phyloP scores from a whole-genome alignment of 2,888 invertebrate genomes.

The Luperina nickerlii region DNA sequence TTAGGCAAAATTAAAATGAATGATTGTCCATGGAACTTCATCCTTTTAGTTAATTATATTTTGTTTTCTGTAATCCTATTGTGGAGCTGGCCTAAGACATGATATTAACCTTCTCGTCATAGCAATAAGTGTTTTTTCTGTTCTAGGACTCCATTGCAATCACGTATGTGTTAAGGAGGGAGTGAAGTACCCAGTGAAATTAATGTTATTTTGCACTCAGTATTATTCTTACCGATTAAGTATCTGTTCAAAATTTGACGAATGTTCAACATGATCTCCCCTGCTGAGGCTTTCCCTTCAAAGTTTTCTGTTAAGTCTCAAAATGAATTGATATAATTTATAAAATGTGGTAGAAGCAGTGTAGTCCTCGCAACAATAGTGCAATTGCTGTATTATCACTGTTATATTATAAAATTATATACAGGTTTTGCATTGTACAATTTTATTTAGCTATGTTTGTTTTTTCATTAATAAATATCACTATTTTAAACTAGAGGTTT shows the following conservation, averaged over 20 bases:
- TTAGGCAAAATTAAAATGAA: slow-evolving; percentile 75
- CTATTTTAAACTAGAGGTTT: slow-evolving; percentile 85
- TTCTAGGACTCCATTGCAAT: slow-evolving; percentile 80
- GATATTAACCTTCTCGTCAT: slow-evolving; percentile 79
- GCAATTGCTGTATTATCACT: slow-evolving; percentile 86
- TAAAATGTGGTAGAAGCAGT: slow-evolving; percentile 84
- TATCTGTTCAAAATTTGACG: slow-evolving; percentile 82
- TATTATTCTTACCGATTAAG: slow-evolving; percentile 85
- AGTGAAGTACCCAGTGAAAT: slow-evolving; percentile 84
- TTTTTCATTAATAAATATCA: slow-evolving; percentile 89
- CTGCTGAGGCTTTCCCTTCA: slow-evolving; percentile 82
- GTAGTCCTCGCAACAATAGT: slow-evolving; percentile 90
- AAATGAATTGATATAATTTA: slow-evolving; percentile 81
- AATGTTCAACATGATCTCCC: slow-evolving; percentile 83
- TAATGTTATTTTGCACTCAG: slow-evolving; percentile 86
- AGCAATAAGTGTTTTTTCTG: slow-evolving; percentile 79
- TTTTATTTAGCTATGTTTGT: slow-evolving; percentile 88
- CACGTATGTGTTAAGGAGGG: slow-evolving; percentile 72
- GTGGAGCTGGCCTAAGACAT: slow-evolving; percentile 84
- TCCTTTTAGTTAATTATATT: slow-evolving; percentile 72
- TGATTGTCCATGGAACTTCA: slow-evolving; percentile 73
- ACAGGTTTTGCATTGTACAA: slow-evolving; percentile 89
- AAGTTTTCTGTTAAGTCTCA: slow-evolving; percentile 79
- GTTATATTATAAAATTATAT: slow-evolving; percentile 87
- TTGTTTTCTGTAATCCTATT: slow-evolving; percentile 75